A percentile compares a stretch with the other conserved stretches of the same genome.
These are phyloP conservation scores for Aporophyla lueneburgensis DNA, from an alignment of 2,888 invertebrate species.

Conservation along the genomic window DNA sequence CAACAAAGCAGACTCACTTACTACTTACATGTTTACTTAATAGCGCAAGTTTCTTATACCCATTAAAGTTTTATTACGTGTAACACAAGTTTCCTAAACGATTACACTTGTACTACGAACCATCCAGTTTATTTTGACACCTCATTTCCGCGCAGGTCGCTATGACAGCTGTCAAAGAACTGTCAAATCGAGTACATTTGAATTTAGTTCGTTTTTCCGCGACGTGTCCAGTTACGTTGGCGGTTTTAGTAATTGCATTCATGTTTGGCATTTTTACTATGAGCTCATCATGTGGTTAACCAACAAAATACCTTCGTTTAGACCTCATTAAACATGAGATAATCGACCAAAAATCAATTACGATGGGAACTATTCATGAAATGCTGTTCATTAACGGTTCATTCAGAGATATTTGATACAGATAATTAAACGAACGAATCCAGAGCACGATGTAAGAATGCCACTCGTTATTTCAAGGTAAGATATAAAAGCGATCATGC, in stretches of 20 bases:
- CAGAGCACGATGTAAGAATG: conserved; percentile 46
- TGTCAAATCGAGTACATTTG: background rate
- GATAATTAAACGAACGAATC: conserved; percentile 58
- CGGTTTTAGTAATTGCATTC: background rate
- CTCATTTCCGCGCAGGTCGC: background rate
- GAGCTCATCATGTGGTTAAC: background rate
- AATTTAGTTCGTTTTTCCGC: background rate
- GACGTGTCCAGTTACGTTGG: background rate
- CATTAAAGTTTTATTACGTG: conserved; percentile 29
- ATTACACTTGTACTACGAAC: conserved; percentile 20
- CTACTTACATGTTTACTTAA: conserved; percentile 26
- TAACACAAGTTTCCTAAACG: conserved; percentile 19
- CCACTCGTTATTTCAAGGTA: conserved; percentile 26
- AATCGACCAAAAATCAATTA: conserved; percentile 35
- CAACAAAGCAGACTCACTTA: background rate
- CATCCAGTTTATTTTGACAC: background rate
- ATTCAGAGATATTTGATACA: conserved; percentile 54
- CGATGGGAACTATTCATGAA: conserved; percentile 47
- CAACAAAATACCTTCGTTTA: conserved; percentile 31
- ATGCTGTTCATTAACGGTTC: conserved; percentile 51
- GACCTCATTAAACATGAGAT: conserved; percentile 43
- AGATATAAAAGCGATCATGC: conserved; percentile 10
- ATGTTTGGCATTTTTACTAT: conserved; percentile 17
- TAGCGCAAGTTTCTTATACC: conserved; percentile 9
- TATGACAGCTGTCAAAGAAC: conserved; percentile 40